Conservation (phyloP, 2,888 invertebrate genomes). For the Epistrophe eligans region DNA sequence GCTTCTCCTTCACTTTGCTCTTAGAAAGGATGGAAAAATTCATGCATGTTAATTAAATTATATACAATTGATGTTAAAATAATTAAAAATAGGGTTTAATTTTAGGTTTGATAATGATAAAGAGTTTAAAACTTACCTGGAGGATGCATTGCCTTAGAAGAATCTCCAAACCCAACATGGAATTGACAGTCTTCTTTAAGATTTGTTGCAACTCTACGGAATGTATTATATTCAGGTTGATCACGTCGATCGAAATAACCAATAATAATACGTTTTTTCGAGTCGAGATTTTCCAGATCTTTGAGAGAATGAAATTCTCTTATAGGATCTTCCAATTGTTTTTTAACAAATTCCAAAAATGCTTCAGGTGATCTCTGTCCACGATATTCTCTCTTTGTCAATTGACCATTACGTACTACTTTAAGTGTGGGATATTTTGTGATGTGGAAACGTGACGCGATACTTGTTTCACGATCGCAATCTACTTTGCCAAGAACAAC, state of each 20-base stretch:
- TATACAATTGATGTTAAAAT: neutral
- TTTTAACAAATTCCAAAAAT: slow-evolving; percentile 93
- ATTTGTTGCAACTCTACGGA: slow-evolving; percentile 92
- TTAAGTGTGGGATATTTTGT: slow-evolving; percentile 99
- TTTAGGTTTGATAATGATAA: neutral
- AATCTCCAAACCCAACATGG: slow-evolving; percentile 94
- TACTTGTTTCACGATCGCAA: slow-evolving; percentile 94
- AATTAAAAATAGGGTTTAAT: neutral
- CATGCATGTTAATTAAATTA: slow-evolving; percentile 50
- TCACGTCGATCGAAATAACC: slow-evolving; percentile 94
- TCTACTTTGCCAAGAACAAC: slow-evolving; percentile 98
- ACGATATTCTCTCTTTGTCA: slow-evolving; percentile 95
- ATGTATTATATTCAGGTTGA: slow-evolving; percentile 91
- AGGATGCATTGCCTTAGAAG: slow-evolving; percentile 93
- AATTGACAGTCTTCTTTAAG: slow-evolving; percentile 98
- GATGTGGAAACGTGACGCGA: slow-evolving; percentile 96
- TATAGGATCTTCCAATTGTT: slow-evolving; percentile 94
- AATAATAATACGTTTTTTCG: slow-evolving; percentile 93
- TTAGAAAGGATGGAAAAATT: slow-evolving; percentile 52
- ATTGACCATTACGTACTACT: slow-evolving; percentile 94
- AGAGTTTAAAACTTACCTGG: slow-evolving; percentile 85
- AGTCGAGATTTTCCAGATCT: slow-evolving; percentile 90
- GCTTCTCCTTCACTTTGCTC: slow-evolving; percentile 53
- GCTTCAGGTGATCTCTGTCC: slow-evolving; percentile 96
- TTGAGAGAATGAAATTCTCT: slow-evolving; percentile 90